Conservation (phyloP, 1,140 invertebrate genomes). For the Anastrepha ludens region DNA sequence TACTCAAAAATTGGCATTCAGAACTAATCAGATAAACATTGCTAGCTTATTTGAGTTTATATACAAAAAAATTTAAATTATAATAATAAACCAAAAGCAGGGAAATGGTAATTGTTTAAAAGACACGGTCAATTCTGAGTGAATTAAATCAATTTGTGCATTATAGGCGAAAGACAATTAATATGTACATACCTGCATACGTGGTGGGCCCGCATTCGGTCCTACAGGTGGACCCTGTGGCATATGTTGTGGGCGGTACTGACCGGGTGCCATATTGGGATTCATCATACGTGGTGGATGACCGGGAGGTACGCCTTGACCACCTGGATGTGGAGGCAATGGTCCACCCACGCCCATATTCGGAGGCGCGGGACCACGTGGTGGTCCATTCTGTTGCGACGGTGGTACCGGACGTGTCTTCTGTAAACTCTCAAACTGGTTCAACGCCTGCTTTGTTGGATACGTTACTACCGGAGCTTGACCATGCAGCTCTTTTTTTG, state of each 20-base stretch:
- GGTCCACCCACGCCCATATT: slow-evolving; percentile 64
- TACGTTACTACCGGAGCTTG: slow-evolving; percentile 95
- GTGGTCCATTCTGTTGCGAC: slow-evolving; percentile 77
- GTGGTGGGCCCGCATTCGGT: slow-evolving; percentile 70
- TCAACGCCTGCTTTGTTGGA: slow-evolving; percentile 90
- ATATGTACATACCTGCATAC: slow-evolving; percentile 70
- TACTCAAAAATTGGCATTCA: slow-evolving; percentile 70
- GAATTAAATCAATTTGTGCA: neutral
- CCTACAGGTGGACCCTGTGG: slow-evolving; percentile 74
- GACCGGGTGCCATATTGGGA: slow-evolving; percentile 70
- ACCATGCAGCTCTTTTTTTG: slow-evolving; percentile 96
- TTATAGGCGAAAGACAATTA: neutral
- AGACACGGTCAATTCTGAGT: neutral
- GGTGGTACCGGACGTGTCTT: slow-evolving; percentile 89
- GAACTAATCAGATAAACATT: slow-evolving; percentile 70
- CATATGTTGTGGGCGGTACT: slow-evolving; percentile 71
- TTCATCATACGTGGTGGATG: slow-evolving; percentile 81
- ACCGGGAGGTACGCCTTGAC: slow-evolving; percentile 74
- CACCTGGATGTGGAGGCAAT: slow-evolving; percentile 74
- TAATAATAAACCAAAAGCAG: neutral
- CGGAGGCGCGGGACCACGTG: slow-evolving; percentile 75
- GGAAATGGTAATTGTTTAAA: neutral
- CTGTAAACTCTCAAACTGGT: slow-evolving; percentile 91
- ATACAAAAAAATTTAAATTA: neutral
- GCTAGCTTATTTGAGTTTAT: slow-evolving; percentile 23